Evolutionary conservation across 2,113 vertebrate species (phyloP), one percentile per base, ranked within the genome.

Genomic region (Psophia crepitans): DNA sequence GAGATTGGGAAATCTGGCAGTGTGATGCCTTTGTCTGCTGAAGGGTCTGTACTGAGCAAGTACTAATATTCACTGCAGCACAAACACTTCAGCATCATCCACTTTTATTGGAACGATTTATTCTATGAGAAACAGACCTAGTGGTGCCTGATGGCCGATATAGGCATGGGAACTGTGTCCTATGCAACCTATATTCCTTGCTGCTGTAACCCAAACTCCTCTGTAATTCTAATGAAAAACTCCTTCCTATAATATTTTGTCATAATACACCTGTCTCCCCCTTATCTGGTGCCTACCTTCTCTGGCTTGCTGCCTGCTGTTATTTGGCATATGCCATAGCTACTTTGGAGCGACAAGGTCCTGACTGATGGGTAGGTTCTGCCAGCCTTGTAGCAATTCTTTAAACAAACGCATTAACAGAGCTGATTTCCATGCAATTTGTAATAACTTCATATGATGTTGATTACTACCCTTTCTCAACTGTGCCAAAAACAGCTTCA

Each of bases 81-180:
- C 33, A 43, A 66, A 26, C 30, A 7, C 37, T 61, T 75, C 35
- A 64, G 11, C 20, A 35, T 21, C 61, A 48, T 20, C 28, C 11
- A 22, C 35, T 65, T 64, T n/a, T 65, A 70, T n/a, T 26, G 56
- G 49, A 51, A 43, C 6, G 51, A 35, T 32, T 79, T 75, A 3
- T 48, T 79, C 30, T 61, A 2, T 30, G 32, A 89, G 44, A 41
- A 74, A 28, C 39, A 70, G 56, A 69, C 6, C 5, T n/a, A 22
- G 39, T 22, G 22, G 24, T 56, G 9, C 8, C 35, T 56, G 32
- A 33, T 41, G 60, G 16, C 12, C 54, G 64, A 1, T 43, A 44
- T 2, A 12, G 16, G 8, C 5, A 3, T 1, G 2, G 44, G 21
- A 85, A 35, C 8, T 26, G 22, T n/a, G 9, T 28, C 6, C 16